Conservation (phyloP, 2,797 vertebrate genomes). For the Dallia pectoralis region DNA sequence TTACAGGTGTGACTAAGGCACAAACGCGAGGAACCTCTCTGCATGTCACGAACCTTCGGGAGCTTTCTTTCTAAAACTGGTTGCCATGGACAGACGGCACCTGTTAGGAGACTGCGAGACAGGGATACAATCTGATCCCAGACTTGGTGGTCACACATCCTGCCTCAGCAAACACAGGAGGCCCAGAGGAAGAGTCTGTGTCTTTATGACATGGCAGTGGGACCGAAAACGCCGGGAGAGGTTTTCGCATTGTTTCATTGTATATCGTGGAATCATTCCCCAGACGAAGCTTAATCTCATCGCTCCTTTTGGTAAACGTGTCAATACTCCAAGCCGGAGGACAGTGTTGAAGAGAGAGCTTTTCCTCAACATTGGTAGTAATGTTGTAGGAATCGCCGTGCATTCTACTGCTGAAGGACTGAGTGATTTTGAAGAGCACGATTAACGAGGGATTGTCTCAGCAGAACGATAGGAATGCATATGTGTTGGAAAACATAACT, state of each 20-base stretch:
- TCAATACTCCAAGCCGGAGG: conserved; percentile 42
- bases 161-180: conserved; percentile 38
- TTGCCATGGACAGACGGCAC: conserved; percentile 51
- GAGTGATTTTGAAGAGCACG: conserved; percentile 62
- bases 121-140: conserved; percentile 26
- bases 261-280: conserved; percentile 61
- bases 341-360: conserved; percentile 13
- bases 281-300: conserved; percentile 25
- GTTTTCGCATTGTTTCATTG: conserved; percentile 30
- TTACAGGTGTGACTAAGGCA: conserved; percentile 25
- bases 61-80: conserved; percentile 49
- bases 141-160: conserved; percentile 38
- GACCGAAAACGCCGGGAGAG: conserved; percentile 41
- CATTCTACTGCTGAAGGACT: conserved; percentile 42
- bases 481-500: conserved; percentile 26
- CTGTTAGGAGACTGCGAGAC: conserved; percentile 3
- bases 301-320: conserved; percentile 24
- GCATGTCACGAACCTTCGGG: conserved; percentile 41
- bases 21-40: conserved; percentile 48
- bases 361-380: conserved; percentile 16
- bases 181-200: conserved; percentile 30
- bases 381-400: no score
- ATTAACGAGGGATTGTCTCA: conserved; percentile 65
- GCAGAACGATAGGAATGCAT: conserved; percentile 32
- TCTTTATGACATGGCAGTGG: conserved; percentile 20